A percentile compares a stretch with the other conserved stretches of the same genome.
phyloP scores from a whole-genome alignment of 2,797 vertebrate genomes.

The Lagorchestes hirsutus region DNA sequence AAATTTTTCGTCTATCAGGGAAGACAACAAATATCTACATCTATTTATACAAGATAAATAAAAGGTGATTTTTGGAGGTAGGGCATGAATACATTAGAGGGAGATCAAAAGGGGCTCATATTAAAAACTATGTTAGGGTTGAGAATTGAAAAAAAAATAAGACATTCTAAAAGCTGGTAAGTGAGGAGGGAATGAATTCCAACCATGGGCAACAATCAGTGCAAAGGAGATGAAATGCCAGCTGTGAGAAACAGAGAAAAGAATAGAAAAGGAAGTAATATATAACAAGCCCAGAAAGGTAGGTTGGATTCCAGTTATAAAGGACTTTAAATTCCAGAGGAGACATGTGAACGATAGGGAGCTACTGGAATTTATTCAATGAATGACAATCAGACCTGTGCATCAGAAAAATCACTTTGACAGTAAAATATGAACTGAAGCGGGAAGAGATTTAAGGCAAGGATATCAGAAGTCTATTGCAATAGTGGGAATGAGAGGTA shows the following conservation, averaged over 20 bases:
- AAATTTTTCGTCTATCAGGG: neutral
- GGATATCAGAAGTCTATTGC: neutral
- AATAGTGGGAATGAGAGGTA: neutral
- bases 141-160: neutral
- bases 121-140: neutral
- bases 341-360: neutral
- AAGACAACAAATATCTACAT: neutral
- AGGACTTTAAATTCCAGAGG: neutral
- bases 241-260: neutral
- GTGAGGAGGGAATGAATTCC: neutral
- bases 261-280: neutral
- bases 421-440: neutral
- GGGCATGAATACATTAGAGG: neutral
- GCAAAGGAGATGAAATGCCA: neutral
- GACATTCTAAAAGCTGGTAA: neutral
- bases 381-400: neutral
- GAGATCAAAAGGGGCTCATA: neutral
- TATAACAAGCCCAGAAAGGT: neutral
- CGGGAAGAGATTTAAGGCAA: neutral
- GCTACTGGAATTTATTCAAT: neutral
- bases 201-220: neutral
- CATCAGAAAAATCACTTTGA: neutral
- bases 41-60: neutral
- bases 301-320: neutral
- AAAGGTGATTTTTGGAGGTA: neutral